phyloP scores from a whole-genome alignment of 2,888 invertebrate species.

The Heliconius charithonia region DNA sequence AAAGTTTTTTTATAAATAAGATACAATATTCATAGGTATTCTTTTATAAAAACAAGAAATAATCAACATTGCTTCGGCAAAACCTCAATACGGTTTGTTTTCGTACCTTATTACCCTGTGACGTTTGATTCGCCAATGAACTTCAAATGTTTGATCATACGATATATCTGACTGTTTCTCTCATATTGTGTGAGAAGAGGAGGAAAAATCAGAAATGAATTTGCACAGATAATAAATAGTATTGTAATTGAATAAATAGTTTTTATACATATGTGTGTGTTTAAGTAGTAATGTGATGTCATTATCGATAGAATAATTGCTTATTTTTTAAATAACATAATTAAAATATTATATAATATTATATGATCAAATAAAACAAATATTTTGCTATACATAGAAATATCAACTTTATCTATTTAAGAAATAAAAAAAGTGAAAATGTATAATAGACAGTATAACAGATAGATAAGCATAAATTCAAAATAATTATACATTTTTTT shows the following conservation, averaged over 20 bases:
- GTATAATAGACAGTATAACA: too few species aligned
- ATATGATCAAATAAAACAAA: too few species aligned
- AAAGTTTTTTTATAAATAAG: conserved; percentile 54
- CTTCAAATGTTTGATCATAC: conserved; percentile 74
- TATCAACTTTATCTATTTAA: too few species aligned
- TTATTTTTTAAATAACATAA: neutral
- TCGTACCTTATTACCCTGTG: conserved; percentile 54
- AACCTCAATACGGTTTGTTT: conserved; percentile 63
- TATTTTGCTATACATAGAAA: too few species aligned
- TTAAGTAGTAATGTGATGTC: conserved; percentile 48
- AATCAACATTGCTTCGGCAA: conserved; percentile 62
- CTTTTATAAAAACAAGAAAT: conserved; percentile 53
- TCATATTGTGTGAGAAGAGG: conserved; percentile 47
- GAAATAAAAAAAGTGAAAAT: too few species aligned
- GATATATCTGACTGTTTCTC: conserved; percentile 64
- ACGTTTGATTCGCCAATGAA: conserved; percentile 65
- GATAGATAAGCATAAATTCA: neutral
- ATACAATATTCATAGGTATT: conserved; percentile 50
- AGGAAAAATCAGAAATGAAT: conserved; percentile 54
- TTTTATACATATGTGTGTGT: conserved; percentile 45
- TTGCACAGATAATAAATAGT: conserved; percentile 45
- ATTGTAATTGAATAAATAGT: conserved; percentile 31
- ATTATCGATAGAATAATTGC: conserved; percentile 45
- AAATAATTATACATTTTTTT: neutral
- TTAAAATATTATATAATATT: too few species aligned